Base-by-base conservation (phyloP, 2,888 invertebrate species). In the Cancer borealis region DNA sequence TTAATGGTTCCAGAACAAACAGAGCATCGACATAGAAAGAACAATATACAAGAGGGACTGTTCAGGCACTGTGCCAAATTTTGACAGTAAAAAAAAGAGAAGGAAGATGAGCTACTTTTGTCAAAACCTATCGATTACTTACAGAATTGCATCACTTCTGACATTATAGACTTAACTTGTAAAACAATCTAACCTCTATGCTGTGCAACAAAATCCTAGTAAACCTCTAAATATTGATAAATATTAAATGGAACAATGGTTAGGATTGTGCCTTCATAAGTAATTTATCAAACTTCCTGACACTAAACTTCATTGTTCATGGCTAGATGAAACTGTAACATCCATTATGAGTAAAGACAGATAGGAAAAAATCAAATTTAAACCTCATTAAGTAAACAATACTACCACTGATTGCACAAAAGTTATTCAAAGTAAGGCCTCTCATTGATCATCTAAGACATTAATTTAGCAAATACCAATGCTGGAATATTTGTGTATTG, bases 91-190 rank as follows among this genome's bases (percentile, higher is more conserved):
- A 39, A 39, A 1, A n/a, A 21, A 92, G 88, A 54, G 26, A 54
- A 87, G n/a, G 87, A 92, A 26, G 84, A 79, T 17, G 92, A 87
- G 17, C 88, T 39, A 60, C 21, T 30, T 87, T 47, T 92, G 84
- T 26, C 54, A 39, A 87, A 87, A 54, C 92, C 49, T 21, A 92
- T 92, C 54, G 88, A 92, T 60, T 92, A 92, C 46, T 87, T 92
- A 49, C 46, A 30, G n/a, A 92, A 84, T 21, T 87, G 47, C 79
- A 26, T 84, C 88, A 87, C 26, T 88, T 47, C 84, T 88, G 47
- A 87, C n/a, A 45, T 92, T n/a, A n/a, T 92, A 73, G 92, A 92
- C 46, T 92, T 92, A 39, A 49, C 79, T 92, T 92, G 79, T 79
- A 26, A 49, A 92, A 30, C 92, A 84, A n/a, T 92, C 46, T 45